Conservation (phyloP, 1,140 invertebrate genomes). For the Magallana gigas region DNA sequence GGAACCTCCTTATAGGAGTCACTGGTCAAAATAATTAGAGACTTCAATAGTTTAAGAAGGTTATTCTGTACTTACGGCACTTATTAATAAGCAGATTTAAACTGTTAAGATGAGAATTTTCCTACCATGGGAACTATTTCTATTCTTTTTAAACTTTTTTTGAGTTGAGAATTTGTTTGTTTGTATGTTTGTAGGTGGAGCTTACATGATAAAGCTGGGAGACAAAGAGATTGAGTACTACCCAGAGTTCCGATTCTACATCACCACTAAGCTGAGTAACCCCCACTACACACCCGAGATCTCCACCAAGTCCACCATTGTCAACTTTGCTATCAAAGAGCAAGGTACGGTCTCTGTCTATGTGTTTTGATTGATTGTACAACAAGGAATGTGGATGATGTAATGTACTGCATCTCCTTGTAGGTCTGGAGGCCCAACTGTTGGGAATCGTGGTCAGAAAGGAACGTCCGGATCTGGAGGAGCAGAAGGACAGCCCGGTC, state of each 20-base stretch:
- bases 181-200: slow-evolving; percentile 73
- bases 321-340: slow-evolving; percentile 85
- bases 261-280: too few relatives aligned
- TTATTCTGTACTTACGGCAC: background rate
- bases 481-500: too few relatives aligned
- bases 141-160: background rate
- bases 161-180: background rate
- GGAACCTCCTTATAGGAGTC: background rate
- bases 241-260: too few relatives aligned
- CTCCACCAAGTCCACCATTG: slow-evolving; percentile 79
- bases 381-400: too few relatives aligned
- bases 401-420: too few relatives aligned
- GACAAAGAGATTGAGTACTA: too few relatives aligned
- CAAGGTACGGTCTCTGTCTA: slow-evolving; percentile 81
- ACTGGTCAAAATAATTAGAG: too few relatives aligned
- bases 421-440: too few relatives aligned
- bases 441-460: too few relatives aligned
- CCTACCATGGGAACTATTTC: background rate
- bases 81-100: background rate
- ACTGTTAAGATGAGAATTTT: background rate
- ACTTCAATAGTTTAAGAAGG: background rate
- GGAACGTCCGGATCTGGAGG: too few relatives aligned
- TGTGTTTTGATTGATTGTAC: too few relatives aligned
- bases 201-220: slow-evolving; percentile 76
- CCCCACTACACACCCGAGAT: slow-evolving; percentile 80